Evolutionary conservation across 37 sponge, comb jelly and placozoan genomes (phyloP).

Genomic region (Diacarnus erythraeanus): DNA sequence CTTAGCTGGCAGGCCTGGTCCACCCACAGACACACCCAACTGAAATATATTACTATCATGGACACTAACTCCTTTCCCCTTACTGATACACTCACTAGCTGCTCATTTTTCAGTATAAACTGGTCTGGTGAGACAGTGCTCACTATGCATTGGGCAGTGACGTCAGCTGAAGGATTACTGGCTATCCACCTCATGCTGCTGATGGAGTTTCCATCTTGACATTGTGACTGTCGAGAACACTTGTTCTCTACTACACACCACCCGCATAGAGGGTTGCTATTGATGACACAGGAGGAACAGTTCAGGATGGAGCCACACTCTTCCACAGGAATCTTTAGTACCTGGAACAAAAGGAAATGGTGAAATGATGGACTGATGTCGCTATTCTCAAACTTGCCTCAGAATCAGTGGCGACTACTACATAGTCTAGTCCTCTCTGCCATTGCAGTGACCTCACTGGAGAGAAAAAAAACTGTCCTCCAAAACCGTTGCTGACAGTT

Average conservation of each 20-base stretch:
- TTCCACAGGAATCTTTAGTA: conserved; percentile 45
- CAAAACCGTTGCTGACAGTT: neutral
- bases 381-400: conserved; percentile 3
- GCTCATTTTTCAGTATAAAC: conserved; percentile 19
- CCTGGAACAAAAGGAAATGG: conserved; percentile 9
- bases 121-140: conserved; percentile 23
- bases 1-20: conserved; percentile 31
- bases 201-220: conserved; percentile 49
- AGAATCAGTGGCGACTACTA: conserved; percentile 29
- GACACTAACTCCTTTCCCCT: neutral
- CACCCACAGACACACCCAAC: neutral
- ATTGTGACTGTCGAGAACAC: conserved; percentile 71
- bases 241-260: conserved; percentile 90
- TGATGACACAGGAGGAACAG: conserved; percentile 43
- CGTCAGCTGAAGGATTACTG: neutral
- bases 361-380: neutral
- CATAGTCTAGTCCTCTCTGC: conserved; percentile 51
- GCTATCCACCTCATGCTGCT: conserved; percentile 43
- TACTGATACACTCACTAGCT: conserved; percentile 16
- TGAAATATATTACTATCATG: too few relatives aligned
- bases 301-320: conserved; percentile 40
- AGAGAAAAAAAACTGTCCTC: conserved; percentile 9
- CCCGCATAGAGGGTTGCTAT: conserved; percentile 78
- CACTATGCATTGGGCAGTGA: conserved; percentile 5
- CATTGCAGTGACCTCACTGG: conserved; percentile 26